These are phyloP conservation scores for Ciconia boyciana DNA, from an alignment of 2,113 vertebrate species.

Conservation along the genomic window DNA sequence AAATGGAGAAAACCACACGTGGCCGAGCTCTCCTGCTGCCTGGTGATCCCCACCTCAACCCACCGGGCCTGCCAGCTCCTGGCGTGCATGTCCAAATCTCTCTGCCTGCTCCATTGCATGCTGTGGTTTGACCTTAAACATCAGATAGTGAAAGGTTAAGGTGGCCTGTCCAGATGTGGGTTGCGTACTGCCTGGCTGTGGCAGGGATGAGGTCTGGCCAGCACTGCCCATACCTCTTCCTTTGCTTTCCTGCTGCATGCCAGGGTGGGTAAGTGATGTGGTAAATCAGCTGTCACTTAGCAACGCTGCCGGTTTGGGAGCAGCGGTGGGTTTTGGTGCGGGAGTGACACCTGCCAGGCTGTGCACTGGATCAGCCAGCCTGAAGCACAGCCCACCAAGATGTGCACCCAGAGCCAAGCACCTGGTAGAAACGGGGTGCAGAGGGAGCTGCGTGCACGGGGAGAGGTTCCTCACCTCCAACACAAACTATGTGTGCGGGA, in stretches of 20 bases:
- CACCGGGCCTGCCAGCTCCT: neutral
- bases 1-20: neutral
- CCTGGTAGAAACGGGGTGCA: neutral
- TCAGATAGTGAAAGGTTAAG: neutral
- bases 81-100: accelerated
- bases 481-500: neutral
- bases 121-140: neutral
- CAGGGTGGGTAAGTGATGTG: neutral
- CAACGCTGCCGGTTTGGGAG: neutral
- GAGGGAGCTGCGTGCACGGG: accelerated
- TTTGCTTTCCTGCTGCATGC: neutral
- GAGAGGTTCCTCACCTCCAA: neutral
- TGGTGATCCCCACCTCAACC: neutral
- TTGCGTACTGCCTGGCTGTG: accelerated
- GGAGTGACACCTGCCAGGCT: neutral
- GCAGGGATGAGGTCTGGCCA: neutral
- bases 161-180: neutral
- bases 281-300: conserved; percentile 46
- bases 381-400: accelerated
- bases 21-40: neutral
- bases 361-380: neutral
- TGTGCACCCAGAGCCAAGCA: neutral
- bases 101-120: neutral
- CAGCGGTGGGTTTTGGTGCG: accelerated
- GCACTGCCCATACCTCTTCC: neutral